These are phyloP conservation scores for Epizoanthus scotinus DNA, from an alignment of 92 coral and sea anemone genomes.

Conservation along the genomic window DNA sequence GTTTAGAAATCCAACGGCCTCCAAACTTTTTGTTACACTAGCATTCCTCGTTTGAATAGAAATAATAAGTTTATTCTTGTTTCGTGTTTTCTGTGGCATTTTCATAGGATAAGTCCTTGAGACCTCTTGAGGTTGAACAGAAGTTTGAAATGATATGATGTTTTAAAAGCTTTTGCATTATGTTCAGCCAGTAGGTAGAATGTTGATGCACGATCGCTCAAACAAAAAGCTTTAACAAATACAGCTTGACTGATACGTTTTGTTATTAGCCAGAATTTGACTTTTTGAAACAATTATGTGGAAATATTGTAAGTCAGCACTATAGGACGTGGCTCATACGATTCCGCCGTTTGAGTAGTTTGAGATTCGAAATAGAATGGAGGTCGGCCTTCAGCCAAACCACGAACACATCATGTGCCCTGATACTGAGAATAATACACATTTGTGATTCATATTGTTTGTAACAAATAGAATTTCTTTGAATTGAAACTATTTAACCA, in stretches of 20 bases:
- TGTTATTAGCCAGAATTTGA: not conserved
- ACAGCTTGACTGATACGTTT: not conserved
- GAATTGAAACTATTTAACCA: slow-evolving; percentile 37
- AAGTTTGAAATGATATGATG: not conserved
- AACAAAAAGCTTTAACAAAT: slow-evolving; percentile 15
- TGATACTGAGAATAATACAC: slow-evolving; percentile 4
- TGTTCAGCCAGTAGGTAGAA: slow-evolving; percentile 17
- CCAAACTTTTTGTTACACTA: no score
- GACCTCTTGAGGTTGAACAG: slow-evolving; percentile 13
- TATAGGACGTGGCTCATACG: no score
- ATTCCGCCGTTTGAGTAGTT: not conserved
- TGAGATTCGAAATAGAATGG: not conserved
- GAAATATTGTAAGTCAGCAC: no score
- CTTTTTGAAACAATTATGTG: not conserved
- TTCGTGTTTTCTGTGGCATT: slow-evolving; percentile 4
- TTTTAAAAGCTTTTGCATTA: slow-evolving; percentile 4
- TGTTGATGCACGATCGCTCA: slow-evolving; percentile 10
- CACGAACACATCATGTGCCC: not conserved
- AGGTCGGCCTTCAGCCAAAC: slow-evolving; percentile 31
- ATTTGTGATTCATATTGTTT: slow-evolving; percentile 8
- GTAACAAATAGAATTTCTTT: slow-evolving; percentile 34
- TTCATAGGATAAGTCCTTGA: not conserved
- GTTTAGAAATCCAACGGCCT: not conserved
- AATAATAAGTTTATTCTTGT: not conserved
- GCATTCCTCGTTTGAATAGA: no score